These are phyloP conservation scores for Synchiropus splendidus DNA, from an alignment of 2,113 vertebrate species.

Conservation along the genomic window DNA sequence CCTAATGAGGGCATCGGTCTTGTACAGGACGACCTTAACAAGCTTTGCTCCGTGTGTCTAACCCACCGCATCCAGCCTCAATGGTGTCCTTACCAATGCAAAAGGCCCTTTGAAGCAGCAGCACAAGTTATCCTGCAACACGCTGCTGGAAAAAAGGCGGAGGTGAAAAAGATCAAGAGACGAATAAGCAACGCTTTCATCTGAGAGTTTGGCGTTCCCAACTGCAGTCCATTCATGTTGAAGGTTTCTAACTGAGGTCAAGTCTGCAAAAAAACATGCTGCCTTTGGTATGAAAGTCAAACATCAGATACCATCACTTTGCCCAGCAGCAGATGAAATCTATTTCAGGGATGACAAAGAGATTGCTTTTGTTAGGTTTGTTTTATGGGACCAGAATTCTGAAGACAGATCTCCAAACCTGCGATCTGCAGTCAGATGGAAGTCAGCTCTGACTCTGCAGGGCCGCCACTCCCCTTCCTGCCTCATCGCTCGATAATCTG, in stretches of 20 bases:
- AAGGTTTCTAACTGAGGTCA: slow-evolving; percentile 13
- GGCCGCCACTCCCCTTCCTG: slow-evolving; percentile 29
- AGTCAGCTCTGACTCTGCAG: slow-evolving; percentile 23
- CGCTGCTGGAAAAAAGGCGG: slow-evolving; percentile 13
- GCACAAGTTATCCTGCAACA: slow-evolving; percentile 30
- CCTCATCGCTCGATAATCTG: slow-evolving; percentile 49
- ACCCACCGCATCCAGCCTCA: slow-evolving; percentile 6
- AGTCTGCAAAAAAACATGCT: slow-evolving; percentile 17
- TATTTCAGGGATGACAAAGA: no score
- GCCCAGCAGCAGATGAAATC: no score
- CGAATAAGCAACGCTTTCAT: slow-evolving; percentile 28
- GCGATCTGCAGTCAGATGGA: background rate
- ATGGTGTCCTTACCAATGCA: slow-evolving; percentile 31
- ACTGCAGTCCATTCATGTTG: slow-evolving; percentile 25
- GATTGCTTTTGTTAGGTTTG: no score
- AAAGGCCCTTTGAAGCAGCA: slow-evolving; percentile 38
- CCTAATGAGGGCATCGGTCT: slow-evolving; percentile 51
- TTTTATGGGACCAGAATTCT: background rate
- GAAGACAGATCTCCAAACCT: no score
- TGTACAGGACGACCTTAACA: slow-evolving; percentile 45
- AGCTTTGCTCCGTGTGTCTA: slow-evolving; percentile 27
- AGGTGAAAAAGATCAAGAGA: slow-evolving; percentile 33
- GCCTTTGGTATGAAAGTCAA: slow-evolving; percentile 30
- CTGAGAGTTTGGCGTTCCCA: slow-evolving; percentile 14
- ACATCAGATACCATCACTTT: slow-evolving; percentile 10